phyloP scores from a whole-genome alignment of 1,140 invertebrate species.

The Diachasma alloeum region DNA sequence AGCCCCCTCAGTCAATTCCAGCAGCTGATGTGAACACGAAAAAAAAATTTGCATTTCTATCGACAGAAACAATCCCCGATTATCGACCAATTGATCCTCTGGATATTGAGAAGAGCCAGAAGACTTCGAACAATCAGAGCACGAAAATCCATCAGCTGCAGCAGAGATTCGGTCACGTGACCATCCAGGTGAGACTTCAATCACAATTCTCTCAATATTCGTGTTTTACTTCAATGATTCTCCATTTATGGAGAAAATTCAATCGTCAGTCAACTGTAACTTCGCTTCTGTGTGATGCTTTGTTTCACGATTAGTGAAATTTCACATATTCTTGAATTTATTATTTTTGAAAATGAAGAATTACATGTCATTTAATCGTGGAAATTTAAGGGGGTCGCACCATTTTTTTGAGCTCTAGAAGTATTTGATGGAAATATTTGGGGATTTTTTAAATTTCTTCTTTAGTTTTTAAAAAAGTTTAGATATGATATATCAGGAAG shows the following conservation, averaged over 20 bases:
- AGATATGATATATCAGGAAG: too few species aligned
- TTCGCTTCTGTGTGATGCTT: not conserved
- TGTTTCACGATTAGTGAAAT: not conserved
- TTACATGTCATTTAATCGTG: too few species aligned
- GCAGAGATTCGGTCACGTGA: constrained; percentile 74
- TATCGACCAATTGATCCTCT: constrained; percentile 75
- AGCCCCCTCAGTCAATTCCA: constrained; percentile 60
- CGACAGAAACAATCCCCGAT: constrained; percentile 83
- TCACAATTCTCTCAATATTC: not conserved
- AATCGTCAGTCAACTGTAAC: not conserved
- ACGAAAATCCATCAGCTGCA: constrained; percentile 81
- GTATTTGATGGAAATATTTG: too few species aligned
- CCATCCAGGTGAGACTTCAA: constrained; percentile 51
- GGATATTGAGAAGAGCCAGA: constrained; percentile 73
- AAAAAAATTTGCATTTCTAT: constrained; percentile 85
- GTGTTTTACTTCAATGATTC: not conserved
- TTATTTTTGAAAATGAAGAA: not conserved
- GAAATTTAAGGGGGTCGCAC: too few species aligned
- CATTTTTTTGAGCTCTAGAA: too few species aligned
- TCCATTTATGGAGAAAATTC: not conserved
- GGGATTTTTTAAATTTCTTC: too few species aligned
- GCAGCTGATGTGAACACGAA: constrained; percentile 78
- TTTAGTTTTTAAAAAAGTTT: too few species aligned
- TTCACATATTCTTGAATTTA: constrained; percentile 1
- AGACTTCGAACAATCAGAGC: constrained; percentile 77